Percentiles rank a stretch among this genome's conserved stretches.
phyloP scores from a whole-genome alignment of 2,888 invertebrate species.

The Steinernema hermaphroditum region DNA sequence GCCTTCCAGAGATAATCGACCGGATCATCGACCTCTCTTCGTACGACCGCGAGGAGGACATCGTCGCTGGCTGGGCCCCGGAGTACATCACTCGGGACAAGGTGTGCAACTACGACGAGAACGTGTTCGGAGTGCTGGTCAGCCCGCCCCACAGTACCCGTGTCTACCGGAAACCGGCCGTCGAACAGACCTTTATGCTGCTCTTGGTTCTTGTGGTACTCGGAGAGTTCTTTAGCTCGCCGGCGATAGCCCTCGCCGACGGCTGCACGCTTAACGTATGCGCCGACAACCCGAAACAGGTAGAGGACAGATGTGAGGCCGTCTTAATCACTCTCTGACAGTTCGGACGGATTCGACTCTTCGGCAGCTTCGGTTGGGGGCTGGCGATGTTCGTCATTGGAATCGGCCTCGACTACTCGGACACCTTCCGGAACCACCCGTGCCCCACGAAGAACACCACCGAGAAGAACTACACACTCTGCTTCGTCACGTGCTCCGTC shows the following conservation, averaged over 20 bases:
- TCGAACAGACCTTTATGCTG: slow-evolving; percentile 87
- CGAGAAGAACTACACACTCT: slow-evolving; percentile 97
- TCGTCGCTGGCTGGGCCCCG: slow-evolving; percentile 63
- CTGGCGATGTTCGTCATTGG: slow-evolving; percentile 97
- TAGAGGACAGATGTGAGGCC: no score
- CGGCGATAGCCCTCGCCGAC: slow-evolving; percentile 54
- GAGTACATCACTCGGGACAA: slow-evolving; percentile 62
- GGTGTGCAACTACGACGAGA: slow-evolving; percentile 63
- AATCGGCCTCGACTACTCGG: slow-evolving; percentile 92
- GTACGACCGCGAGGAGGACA: slow-evolving; percentile 60
- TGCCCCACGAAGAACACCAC: slow-evolving; percentile 68
- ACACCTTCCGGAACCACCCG: slow-evolving; percentile 78
- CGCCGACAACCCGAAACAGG: slow-evolving; percentile 60
- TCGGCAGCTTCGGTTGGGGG: slow-evolving; percentile 96
- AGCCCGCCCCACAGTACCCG: slow-evolving; percentile 86
- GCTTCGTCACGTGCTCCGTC: slow-evolving; percentile 94
- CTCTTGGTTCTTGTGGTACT: slow-evolving; percentile 87
- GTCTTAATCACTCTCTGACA: slow-evolving; percentile 32
- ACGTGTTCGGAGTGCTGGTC: slow-evolving; percentile 64
- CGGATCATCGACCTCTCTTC: slow-evolving; percentile 62
- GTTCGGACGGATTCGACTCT: slow-evolving; percentile 94
- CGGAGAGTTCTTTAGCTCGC: slow-evolving; percentile 85
- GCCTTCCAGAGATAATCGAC: slow-evolving; percentile 56
- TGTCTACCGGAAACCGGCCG: slow-evolving; percentile 83
- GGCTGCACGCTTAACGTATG: slow-evolving; percentile 61